Base-by-base conservation (phyloP, 2,888 invertebrate species). In the Carpatolechia fugitivella region DNA sequence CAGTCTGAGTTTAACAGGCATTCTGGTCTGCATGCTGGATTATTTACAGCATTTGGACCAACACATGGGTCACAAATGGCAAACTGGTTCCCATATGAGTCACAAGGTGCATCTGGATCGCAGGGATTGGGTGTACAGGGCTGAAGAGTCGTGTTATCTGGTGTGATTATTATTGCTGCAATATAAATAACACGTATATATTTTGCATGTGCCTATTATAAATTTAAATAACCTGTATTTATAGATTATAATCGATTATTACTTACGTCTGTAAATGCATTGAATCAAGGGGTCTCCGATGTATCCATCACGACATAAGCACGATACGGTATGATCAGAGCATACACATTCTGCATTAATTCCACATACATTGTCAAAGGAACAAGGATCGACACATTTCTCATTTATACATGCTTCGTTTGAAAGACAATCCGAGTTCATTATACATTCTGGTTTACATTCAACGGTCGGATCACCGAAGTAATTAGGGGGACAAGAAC, bases 121-220 rank as follows among this genome's bases (percentile, higher is more conserved):
- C 96, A 96, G 0, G 96, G 96, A 60, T 95, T 95, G 10, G 95
- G 95, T n/a, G 85, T 77, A 69, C 96, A 96, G 7, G 96, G 95
- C 72, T 92, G 91, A 46, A 90, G 83, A 1, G 93, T 93, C 0
- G 91, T 81, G 70, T 95, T 95, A 51, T 91, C 91, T 3, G 91
- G 70, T 33, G 91, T 83, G 54, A 92, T 83, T 49, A 91, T 76
- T 46, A 90, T 85, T 36, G 91, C 91, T 91, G 75, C 60, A 88
- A 85, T 31, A 52, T 6, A 18, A 38, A 18, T 31, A 16, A 52
- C 35, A 52, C 13, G 48, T 41, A n/a, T 41, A 13, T 46, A 38
- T 40, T 6, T 1, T 3, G n/a, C n/a, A n/a, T n/a, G n/a, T n/a
- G n/a, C n/a, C n/a, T 14, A 3, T 41, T 41, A 52, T 38, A 0